phyloP scores from a whole-genome alignment of 2,797 vertebrate genomes.

The Rhodeus uyekii region DNA sequence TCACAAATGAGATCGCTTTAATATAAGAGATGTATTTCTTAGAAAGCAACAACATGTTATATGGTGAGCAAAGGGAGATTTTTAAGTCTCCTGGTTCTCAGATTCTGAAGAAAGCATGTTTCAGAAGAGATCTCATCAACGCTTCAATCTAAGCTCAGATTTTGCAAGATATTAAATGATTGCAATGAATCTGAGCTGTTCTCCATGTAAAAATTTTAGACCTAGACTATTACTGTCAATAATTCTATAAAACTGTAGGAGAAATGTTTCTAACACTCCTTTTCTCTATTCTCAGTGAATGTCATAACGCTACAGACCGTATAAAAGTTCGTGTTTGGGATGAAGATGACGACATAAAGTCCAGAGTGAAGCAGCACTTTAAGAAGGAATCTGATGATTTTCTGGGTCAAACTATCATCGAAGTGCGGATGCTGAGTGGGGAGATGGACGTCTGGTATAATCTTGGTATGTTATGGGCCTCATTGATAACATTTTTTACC shows the following conservation, averaged over 20 bases:
- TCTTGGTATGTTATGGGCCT: slow-evolving; percentile 78
- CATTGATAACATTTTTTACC: neutral
- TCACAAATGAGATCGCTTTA: neutral
- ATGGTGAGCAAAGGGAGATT: neutral
- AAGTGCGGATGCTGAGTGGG: slow-evolving; percentile 94
- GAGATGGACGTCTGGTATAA: slow-evolving; percentile 99
- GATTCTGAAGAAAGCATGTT: neutral
- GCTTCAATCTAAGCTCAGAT: neutral
- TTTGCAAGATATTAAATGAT: neutral
- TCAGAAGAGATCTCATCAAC: neutral
- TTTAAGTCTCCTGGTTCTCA: neutral
- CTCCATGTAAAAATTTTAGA: too few species aligned
- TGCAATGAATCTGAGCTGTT: neutral
- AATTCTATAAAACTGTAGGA: neutral
- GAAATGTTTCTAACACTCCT: slow-evolving; percentile 11
- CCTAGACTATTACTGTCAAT: too few species aligned
- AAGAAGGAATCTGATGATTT: slow-evolving; percentile 98
- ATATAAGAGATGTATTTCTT: neutral
- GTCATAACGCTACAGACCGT: slow-evolving; percentile 95
- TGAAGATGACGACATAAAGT: slow-evolving; percentile 98
- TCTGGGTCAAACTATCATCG: slow-evolving; percentile 97
- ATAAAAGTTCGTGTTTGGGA: slow-evolving; percentile 99
- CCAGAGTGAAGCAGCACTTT: slow-evolving; percentile 96
- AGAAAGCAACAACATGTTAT: neutral
- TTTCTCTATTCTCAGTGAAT: slow-evolving; percentile 82